Percentiles rank a stretch among this genome's conserved stretches.
These are phyloP conservation scores for Fundulus diaphanus DNA, from an alignment of 2,797 vertebrate species.

Conservation along the genomic window DNA sequence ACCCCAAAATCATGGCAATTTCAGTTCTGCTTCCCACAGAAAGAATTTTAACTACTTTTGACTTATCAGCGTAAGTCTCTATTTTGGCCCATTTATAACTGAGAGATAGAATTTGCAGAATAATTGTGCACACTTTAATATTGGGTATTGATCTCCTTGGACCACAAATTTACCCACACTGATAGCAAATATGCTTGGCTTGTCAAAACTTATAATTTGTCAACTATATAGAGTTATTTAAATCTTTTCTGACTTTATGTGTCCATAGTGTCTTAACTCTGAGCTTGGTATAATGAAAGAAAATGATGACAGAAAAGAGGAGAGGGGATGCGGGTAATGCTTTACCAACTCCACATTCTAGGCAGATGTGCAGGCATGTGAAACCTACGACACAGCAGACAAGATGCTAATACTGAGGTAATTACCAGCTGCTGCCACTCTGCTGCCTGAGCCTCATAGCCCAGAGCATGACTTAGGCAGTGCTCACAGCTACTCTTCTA, in stretches of 20 bases:
- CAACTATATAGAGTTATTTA: not conserved
- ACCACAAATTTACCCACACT: no score
- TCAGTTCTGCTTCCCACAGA: no score
- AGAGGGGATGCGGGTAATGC: constrained; percentile 29
- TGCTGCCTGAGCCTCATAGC: constrained; percentile 52
- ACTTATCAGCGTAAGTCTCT: no score
- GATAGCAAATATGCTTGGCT: not conserved
- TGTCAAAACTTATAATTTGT: not conserved
- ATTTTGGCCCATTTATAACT: no score
- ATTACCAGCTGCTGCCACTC: constrained; percentile 67
- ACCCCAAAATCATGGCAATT: no score
- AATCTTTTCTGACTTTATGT: constrained; percentile 1
- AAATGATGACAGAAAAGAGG: constrained; percentile 14
- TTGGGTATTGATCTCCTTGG: no score
- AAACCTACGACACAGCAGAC: constrained; percentile 56
- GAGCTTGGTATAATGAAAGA: constrained; percentile 27
- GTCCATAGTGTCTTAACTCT: constrained; percentile 36
- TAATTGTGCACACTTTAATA: no score
- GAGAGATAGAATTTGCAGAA: no score
- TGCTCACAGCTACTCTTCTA: constrained; percentile 40
- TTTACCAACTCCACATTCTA: constrained; percentile 24
- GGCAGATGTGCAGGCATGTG: constrained; percentile 59
- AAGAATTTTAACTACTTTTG: no score
- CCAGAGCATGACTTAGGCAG: constrained; percentile 52
- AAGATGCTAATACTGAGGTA: constrained; percentile 70